Conservation (phyloP, 2,113 vertebrate genomes). For the Amblyopsis rosae region DNA sequence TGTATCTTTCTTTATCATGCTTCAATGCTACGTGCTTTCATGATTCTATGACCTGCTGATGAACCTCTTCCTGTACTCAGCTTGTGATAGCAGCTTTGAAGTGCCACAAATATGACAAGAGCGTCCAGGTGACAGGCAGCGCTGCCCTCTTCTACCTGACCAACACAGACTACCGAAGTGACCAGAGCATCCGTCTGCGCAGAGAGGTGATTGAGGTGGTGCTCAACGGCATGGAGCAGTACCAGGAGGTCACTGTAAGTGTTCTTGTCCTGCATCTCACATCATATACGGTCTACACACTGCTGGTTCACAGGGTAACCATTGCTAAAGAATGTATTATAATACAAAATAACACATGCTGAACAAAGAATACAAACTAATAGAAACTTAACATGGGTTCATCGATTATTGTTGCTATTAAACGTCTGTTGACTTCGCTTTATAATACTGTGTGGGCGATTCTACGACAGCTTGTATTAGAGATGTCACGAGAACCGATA, state of each 20-base stretch:
- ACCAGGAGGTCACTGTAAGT: slow-evolving; percentile 97
- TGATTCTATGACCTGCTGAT: neutral
- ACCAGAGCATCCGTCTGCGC: slow-evolving; percentile 89
- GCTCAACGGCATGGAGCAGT: slow-evolving; percentile 97
- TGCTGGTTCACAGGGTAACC: too few species aligned
- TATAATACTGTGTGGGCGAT: neutral
- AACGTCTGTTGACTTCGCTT: too few species aligned
- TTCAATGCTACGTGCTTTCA: neutral
- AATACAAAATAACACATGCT: too few species aligned
- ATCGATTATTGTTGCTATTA: too few species aligned
- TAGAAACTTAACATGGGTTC: too few species aligned
- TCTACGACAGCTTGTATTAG: too few species aligned
- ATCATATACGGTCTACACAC: too few species aligned
- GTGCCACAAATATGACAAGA: slow-evolving; percentile 96
- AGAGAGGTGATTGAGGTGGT: slow-evolving; percentile 95
- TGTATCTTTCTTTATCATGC: too few species aligned
- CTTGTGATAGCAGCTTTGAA: slow-evolving; percentile 93
- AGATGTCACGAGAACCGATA: too few species aligned
- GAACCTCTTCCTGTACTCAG: slow-evolving; percentile 59
- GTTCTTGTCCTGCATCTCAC: neutral
- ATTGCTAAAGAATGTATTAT: too few species aligned
- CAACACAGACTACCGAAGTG: slow-evolving; percentile 90
- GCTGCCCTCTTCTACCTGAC: slow-evolving; percentile 97
- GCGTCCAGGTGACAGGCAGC: slow-evolving; percentile 95
- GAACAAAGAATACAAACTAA: too few species aligned